phyloP scores from a whole-genome alignment of 2,888 invertebrate genomes.

The Drosophila setosimentum region DNA sequence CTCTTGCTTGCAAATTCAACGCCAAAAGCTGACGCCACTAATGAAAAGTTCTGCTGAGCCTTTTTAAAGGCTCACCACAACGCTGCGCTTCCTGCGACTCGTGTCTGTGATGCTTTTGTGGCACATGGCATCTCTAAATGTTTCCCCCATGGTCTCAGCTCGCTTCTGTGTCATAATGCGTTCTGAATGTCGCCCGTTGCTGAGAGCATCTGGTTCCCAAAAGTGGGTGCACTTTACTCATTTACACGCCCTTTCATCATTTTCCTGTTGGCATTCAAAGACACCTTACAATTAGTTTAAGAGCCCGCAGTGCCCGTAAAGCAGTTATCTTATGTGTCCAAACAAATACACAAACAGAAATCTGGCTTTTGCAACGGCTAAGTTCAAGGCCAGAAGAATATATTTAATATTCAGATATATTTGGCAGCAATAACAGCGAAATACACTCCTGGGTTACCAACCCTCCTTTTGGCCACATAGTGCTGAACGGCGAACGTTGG shows the following conservation, averaged over 20 bases:
- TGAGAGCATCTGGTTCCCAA: constrained; percentile 45
- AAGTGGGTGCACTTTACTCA: constrained; percentile 61
- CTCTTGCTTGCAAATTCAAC: constrained; percentile 47
- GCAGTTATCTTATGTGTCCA: constrained; percentile 50
- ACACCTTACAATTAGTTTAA: constrained; percentile 65
- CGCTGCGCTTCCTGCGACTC: constrained; percentile 29
- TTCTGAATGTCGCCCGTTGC: constrained; percentile 44
- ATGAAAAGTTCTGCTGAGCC: constrained; percentile 77
- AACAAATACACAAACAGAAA: constrained; percentile 19
- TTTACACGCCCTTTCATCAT: constrained; percentile 53
- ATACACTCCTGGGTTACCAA: not conserved
- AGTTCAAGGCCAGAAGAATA: not conserved
- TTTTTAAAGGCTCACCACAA: constrained; percentile 65
- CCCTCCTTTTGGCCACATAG: not conserved
- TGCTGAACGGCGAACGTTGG: not conserved
- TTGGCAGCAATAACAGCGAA: not conserved
- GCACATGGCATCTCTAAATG: constrained; percentile 16
- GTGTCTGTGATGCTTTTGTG: constrained; percentile 26
- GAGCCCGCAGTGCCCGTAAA: constrained; percentile 31
- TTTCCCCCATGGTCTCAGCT: constrained; percentile 20
- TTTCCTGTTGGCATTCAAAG: constrained; percentile 39
- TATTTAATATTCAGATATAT: not conserved
- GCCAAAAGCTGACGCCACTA: constrained; percentile 66
- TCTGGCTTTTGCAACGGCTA: not conserved
- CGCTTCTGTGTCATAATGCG: constrained; percentile 55